Evolutionary conservation across 1,140 invertebrate genomes (phyloP).

Genomic region (Venturia canescens): DNA sequence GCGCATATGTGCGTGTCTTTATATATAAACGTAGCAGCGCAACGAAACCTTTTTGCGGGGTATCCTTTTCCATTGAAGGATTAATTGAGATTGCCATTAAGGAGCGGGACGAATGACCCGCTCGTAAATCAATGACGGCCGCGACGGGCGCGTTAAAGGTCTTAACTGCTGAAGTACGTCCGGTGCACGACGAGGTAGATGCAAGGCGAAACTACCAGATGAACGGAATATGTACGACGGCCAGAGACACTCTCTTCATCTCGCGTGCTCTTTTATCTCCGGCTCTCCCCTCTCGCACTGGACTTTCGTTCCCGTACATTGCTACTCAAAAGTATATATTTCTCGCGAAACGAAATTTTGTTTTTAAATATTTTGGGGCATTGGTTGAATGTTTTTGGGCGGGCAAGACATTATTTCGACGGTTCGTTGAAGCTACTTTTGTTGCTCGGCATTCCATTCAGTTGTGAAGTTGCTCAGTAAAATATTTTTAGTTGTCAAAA

Average conservation of each 20-base stretch:
- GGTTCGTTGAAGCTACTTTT: no score
- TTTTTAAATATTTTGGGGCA: no score
- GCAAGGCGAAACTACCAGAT: conserved; percentile 10
- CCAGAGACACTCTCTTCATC: not conserved
- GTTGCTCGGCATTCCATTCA: no score
- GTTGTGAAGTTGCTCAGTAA: no score
- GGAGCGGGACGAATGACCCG: conserved; percentile 42
- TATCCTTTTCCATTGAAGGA: conserved; percentile 40
- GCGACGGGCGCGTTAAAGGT: conserved; percentile 34
- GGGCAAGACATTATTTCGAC: no score
- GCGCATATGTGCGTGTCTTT: not conserved
- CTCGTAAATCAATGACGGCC: conserved; percentile 38
- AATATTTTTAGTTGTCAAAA: no score
- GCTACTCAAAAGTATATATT: no score
- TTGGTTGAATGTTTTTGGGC: no score
- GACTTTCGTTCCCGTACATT: no score
- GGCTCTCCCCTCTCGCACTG: no score
- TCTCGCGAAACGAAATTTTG: no score
- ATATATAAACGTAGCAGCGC: not conserved
- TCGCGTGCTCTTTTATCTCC: not conserved
- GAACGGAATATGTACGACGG: not conserved
- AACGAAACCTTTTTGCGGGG: not conserved
- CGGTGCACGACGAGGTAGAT: conserved; percentile 17
- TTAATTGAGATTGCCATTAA: conserved; percentile 45
- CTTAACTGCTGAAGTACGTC: conserved; percentile 42